A percentile compares a stretch with the other conserved stretches of the same genome.
These are phyloP conservation scores for Clivina fossor DNA, from an alignment of 2,888 invertebrate genomes.

Conservation along the genomic window DNA sequence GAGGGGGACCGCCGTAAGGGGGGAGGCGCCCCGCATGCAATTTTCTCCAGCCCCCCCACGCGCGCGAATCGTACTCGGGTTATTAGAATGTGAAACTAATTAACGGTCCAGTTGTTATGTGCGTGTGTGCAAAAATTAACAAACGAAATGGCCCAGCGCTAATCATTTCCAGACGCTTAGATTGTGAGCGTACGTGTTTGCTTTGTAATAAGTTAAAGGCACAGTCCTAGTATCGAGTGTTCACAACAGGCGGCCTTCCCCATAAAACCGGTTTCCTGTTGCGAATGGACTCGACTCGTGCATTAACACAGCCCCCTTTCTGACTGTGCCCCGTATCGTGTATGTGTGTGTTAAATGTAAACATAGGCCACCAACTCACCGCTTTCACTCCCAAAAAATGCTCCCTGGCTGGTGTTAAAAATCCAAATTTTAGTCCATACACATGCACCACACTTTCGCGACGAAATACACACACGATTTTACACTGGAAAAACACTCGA, in stretches of 20 bases:
- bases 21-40: not conserved
- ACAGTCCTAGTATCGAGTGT: conserved; percentile 10
- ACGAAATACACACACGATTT: conserved; percentile 3
- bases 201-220: not conserved
- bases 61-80: conserved; percentile 8
- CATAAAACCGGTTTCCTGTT: conserved; percentile 24
- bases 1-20: conserved; percentile 28
- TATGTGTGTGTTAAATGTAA: conserved; percentile 21
- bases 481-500: conserved; percentile 13
- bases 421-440: no score
- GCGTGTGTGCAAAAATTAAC: no score
- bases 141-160: no score
- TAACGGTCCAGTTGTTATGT: no score
- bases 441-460: conserved; percentile 11
- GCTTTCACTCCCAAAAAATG: conserved; percentile 22
- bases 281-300: conserved; percentile 29
- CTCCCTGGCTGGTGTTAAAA: no score
- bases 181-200: not conserved
- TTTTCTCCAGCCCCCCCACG: conserved; percentile 21
- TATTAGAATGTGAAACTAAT: conserved; percentile 26
- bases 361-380: conserved; percentile 30
- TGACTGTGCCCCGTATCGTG: conserved; percentile 21
- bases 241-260: conserved; percentile 8
- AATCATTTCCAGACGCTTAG: not conserved
- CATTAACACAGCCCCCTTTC: conserved; percentile 30